phyloP scores from a whole-genome alignment of 2,797 vertebrate species.

The Pteronotus mesoamericanus region DNA sequence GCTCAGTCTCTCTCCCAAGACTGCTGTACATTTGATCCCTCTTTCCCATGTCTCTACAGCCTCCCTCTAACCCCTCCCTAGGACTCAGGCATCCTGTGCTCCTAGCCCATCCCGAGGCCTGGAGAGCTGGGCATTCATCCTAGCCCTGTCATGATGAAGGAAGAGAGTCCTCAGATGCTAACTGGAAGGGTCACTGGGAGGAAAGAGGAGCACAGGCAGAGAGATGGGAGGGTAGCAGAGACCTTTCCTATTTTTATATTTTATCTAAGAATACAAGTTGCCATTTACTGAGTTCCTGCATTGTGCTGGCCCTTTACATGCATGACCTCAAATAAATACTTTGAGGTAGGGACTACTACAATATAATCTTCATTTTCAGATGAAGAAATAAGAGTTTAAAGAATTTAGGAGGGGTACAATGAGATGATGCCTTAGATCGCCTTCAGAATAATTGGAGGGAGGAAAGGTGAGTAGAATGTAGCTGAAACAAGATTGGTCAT shows the following conservation, averaged over 20 bases:
- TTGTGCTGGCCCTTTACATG: not conserved
- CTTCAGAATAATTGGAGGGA: not conserved
- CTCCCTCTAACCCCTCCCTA: not conserved
- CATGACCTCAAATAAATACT: not conserved
- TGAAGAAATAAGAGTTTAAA: slow-evolving; percentile 14
- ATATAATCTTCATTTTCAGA: not conserved
- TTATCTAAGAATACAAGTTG: not conserved
- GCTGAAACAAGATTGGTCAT: not conserved
- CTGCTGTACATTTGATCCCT: not conserved
- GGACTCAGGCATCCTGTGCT: not conserved
- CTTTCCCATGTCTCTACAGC: not conserved
- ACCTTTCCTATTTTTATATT: not conserved
- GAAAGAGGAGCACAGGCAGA: not conserved
- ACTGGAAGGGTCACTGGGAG: not conserved
- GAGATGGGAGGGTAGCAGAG: not conserved
- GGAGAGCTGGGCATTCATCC: not conserved
- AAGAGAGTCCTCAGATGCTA: not conserved
- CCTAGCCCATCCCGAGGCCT: not conserved
- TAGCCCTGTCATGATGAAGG: not conserved
- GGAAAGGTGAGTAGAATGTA: not conserved
- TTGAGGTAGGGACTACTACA: not conserved
- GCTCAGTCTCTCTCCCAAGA: not conserved
- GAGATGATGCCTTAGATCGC: not conserved
- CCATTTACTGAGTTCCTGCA: not conserved
- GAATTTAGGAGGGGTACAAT: not conserved